Percentiles rank a stretch among this genome's conserved stretches.
Conservation (phyloP, 2,797 vertebrate species). For the Darevskia mixta region DNA sequence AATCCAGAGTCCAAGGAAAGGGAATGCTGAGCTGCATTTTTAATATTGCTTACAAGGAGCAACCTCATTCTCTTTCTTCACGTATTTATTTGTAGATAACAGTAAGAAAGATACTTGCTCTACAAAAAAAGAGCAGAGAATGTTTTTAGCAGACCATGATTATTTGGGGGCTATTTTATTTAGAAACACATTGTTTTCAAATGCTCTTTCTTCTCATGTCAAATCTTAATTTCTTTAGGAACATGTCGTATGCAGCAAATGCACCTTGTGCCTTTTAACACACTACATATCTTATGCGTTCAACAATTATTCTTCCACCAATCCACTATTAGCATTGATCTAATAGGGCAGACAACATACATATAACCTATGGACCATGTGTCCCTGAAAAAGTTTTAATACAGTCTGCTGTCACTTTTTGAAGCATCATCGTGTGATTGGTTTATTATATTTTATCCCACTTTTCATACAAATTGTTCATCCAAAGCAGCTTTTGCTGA, state of each 20-base stretch:
- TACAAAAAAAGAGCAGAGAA: constrained; percentile 15
- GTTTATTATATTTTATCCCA: background rate
- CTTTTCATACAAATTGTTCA: background rate
- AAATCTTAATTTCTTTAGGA: constrained; percentile 21
- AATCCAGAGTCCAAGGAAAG: constrained; percentile 71
- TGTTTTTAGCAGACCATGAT: background rate
- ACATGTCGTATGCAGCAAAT: background rate
- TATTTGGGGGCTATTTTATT: constrained; percentile 53
- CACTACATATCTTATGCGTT: background rate
- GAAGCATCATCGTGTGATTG: too few relatives aligned
- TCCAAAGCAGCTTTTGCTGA: background rate
- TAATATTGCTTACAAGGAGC: constrained; percentile 73
- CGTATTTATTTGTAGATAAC: constrained; percentile 55
- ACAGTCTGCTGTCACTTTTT: too few relatives aligned
- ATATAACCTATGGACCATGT: background rate
- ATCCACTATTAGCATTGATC: background rate
- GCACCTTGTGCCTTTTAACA: background rate
- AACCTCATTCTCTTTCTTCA: constrained; percentile 55
- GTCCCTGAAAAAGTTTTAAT: background rate
- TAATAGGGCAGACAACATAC: background rate
- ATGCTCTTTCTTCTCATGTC: constrained; percentile 25
- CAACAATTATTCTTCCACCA: background rate
- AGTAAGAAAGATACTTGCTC: constrained; percentile 30
- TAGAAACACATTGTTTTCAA: constrained; percentile 54
- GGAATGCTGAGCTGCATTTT: constrained; percentile 78